These are phyloP conservation scores for Liposcelis brunnea DNA, from an alignment of 2,888 invertebrate species.

Conservation along the genomic window DNA sequence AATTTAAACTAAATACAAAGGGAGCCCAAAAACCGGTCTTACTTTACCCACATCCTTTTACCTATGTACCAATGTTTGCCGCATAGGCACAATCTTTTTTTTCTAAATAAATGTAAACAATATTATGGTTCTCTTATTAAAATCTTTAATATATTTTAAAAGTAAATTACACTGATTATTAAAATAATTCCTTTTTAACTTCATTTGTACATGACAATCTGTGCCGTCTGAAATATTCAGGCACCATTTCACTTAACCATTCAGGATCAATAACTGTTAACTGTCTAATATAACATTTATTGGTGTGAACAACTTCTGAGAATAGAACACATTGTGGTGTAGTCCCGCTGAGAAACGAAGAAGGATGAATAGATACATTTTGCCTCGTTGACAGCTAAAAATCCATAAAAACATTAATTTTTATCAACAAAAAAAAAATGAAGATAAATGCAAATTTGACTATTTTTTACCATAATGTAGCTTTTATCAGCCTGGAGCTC, in stretches of 20 bases:
- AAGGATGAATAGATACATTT: constrained; percentile 69
- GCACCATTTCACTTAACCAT: constrained; percentile 49
- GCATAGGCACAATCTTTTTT: no score
- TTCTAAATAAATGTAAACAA: no score
- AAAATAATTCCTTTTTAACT: no score
- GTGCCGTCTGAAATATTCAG: constrained; percentile 14
- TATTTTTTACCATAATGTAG: constrained; percentile 39
- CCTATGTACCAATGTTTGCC: no score
- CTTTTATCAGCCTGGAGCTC: constrained; percentile 55
- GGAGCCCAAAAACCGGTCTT: no score
- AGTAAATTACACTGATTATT: no score
- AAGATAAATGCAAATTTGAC: constrained; percentile 3
- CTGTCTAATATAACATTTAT: constrained; percentile 60
- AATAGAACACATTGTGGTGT: constrained; percentile 61
- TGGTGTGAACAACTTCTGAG: constrained; percentile 75
- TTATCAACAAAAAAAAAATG: constrained; percentile 11
- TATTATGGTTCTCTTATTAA: no score
- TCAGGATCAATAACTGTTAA: constrained; percentile 60
- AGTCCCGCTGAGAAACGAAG: constrained; percentile 48
- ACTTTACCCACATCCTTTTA: no score
- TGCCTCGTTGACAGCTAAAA: constrained; percentile 41
- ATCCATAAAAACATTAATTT: constrained; percentile 15
- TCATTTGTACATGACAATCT: neutral
- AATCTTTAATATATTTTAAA: no score
- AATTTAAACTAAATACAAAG: no score